Base-by-base conservation (phyloP, 2,113 vertebrate genomes). In the Hippocampus abdominalis region DNA sequence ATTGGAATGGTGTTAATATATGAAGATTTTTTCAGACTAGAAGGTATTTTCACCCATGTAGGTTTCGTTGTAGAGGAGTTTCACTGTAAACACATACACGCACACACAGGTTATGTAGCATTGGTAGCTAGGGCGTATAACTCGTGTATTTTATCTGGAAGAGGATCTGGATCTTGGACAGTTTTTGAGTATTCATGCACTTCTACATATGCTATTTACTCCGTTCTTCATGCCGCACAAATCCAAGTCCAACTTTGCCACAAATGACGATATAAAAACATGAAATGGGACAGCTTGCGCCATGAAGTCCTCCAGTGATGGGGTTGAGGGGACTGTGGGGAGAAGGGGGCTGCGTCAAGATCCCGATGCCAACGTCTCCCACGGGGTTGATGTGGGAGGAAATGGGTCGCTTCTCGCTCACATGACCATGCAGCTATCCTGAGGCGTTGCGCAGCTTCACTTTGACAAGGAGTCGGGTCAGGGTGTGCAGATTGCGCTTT, bases 341-440 rank as follows among this genome's bases (percentile, higher is more conserved):
- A 18, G 5, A 29, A 32, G 66, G 49, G 57, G 49, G 72, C 71
- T 70, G 61, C 63, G 68, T 73, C 49, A 67, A 67, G 70, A 74
- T 46, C 63, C 13, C 49, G 13, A 57, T 57, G 72, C 63, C 65
- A 76, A 48, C 64, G 15, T 73, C 75, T 68, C 73, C 71, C 18
- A 3, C 29, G 32, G 74, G 75, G 63, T 76, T 71, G 51, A 64
- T 71, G 66, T 64, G 70, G 49, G 57, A 79, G 76, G 71, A 80
- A 86, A 77, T 51, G 69, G 84, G 79, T 83, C 69, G 67, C 65
- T n/a, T 62, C 48, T 64, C 46, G 78, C 71, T 85, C 77, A 78
- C 69, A 72, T 76, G 62, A 70, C 73, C 27, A 2, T 39, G 53
- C 68, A 65, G 61, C 29, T 70, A n/a, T 74, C 79, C 73, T 66